phyloP scores from a whole-genome alignment of 2,888 invertebrate genomes.

The Eudasyphora cyanicolor region DNA sequence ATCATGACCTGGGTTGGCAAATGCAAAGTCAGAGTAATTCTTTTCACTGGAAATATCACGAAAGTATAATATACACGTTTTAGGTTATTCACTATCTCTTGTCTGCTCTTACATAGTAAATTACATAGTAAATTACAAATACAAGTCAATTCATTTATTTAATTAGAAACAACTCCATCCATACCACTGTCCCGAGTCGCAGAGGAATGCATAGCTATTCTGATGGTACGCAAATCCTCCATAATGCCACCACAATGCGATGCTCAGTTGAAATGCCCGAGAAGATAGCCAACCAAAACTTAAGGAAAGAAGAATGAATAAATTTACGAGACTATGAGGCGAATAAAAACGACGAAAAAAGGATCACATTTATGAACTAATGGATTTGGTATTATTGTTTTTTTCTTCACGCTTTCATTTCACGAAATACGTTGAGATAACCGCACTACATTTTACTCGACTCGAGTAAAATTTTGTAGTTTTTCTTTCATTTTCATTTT shows the following conservation, averaged over 20 bases:
- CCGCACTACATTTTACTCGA: constrained; percentile 12
- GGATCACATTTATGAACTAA: constrained; percentile 47
- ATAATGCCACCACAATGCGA: background rate
- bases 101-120: no score
- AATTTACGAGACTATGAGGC: background rate
- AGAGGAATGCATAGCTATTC: no score
- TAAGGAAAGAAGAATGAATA: constrained; percentile 16
- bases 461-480: constrained; percentile 12
- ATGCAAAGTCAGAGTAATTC: no score
- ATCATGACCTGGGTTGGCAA: no score
- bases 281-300: background rate
- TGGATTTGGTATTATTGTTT: constrained; percentile 39
- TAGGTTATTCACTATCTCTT: no score
- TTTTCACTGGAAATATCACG: no score
- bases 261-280: background rate
- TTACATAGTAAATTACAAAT: no score
- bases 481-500: background rate
- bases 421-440: no score
- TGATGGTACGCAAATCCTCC: no score
- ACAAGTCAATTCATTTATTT: no score
- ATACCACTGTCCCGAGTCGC: background rate
- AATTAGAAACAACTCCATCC: background rate
- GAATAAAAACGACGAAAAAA: background rate
- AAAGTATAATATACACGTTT: no score
- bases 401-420: background rate